Evolutionary conservation across 2,888 invertebrate species (phyloP).

Genomic region (Conomelus anceps): DNA sequence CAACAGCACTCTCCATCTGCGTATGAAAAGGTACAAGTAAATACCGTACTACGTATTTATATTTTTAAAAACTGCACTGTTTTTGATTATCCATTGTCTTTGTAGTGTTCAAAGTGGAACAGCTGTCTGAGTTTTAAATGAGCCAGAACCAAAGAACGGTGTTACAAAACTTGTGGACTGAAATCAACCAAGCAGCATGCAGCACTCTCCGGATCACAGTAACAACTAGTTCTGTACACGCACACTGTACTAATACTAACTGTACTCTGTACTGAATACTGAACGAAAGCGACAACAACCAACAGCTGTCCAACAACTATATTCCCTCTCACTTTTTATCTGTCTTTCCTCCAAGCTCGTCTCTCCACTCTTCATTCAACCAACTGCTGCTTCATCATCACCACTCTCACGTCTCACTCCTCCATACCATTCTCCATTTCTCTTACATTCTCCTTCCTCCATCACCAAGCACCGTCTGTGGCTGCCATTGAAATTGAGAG

Average conservation of each 20-base stretch:
- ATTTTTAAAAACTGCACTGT: no score
- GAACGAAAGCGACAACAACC: background rate
- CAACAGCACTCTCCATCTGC: no score
- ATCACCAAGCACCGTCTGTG: background rate
- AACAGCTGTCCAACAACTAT: background rate
- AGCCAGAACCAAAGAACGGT: background rate
- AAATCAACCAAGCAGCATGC: background rate
- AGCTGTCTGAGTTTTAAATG: background rate
- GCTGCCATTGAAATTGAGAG: background rate
- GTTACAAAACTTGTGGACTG: background rate
- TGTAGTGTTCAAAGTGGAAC: background rate
- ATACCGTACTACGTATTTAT: no score
- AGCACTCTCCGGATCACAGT: background rate
- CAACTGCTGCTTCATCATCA: background rate
- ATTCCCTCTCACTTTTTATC: background rate
- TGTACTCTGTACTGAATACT: background rate
- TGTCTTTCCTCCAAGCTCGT: background rate
- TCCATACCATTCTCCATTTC: background rate
- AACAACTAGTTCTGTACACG: background rate
- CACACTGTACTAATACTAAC: background rate
- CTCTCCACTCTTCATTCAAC: background rate
- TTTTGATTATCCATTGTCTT: no score
- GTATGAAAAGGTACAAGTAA: no score
- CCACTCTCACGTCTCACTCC: background rate
- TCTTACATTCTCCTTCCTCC: background rate